phyloP scores from a whole-genome alignment of 2,888 invertebrate genomes.

The Synanthedon vespiformis region DNA sequence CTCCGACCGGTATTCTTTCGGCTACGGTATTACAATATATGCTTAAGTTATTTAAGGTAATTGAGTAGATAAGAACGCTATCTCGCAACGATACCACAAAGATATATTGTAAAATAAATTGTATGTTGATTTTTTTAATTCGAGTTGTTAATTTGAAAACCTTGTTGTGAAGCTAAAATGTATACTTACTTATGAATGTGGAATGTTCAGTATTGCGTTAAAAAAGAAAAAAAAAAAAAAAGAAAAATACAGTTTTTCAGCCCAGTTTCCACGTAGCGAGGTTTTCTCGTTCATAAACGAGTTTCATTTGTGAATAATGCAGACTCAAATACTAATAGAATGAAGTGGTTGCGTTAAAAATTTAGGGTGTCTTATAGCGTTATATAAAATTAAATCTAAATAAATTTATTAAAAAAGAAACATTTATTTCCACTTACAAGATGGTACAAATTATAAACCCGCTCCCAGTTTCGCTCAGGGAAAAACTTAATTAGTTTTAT shows the following conservation, averaged over 20 bases:
- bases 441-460: no score
- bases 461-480: no score
- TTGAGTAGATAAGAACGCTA: conserved; percentile 41
- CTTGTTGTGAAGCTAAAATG: conserved; percentile 15
- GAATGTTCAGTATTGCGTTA: neutral
- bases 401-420: no score
- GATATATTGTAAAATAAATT: conserved; percentile 5
- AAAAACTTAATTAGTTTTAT: no score
- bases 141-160: conserved; percentile 31
- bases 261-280: conserved; percentile 30
- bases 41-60: conserved; percentile 47
- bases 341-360: no score
- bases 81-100: conserved; percentile 23
- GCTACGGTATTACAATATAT: conserved; percentile 29
- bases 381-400: no score
- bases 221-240: neutral
- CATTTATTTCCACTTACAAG: no score
- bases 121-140: conserved; percentile 24
- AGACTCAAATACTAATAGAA: neutral
- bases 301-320: conserved; percentile 19
- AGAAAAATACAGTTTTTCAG: conserved; percentile 3
- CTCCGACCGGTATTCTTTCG: conserved; percentile 22
- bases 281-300: conserved; percentile 30
- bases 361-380: no score
- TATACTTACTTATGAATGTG: neutral